phyloP scores from a whole-genome alignment of 2,888 invertebrate genomes.

The Carcina quercana region DNA sequence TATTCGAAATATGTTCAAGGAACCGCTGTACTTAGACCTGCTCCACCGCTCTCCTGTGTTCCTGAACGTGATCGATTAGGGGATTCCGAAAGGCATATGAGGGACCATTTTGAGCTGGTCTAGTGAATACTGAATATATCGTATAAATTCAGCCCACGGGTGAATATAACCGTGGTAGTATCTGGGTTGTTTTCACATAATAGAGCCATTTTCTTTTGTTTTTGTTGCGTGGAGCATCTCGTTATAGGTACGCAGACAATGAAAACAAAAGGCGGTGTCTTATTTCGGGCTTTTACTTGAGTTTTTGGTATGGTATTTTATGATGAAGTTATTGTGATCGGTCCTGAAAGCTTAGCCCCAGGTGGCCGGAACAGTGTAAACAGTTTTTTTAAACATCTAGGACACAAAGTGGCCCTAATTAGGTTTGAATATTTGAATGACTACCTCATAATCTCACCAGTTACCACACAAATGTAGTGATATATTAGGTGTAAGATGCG shows the following conservation, averaged over 20 bases:
- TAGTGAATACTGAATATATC: constrained; percentile 59
- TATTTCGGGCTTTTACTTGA: constrained; percentile 55
- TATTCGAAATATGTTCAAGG: constrained; percentile 66
- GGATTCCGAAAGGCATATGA: constrained; percentile 19
- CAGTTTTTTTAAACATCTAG: too few relatives aligned
- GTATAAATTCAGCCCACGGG: constrained; percentile 72
- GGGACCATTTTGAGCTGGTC: constrained; percentile 38
- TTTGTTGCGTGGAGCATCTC: constrained; percentile 62
- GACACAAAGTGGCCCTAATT: too few relatives aligned
- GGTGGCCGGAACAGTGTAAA: too few relatives aligned
- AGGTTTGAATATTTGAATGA: too few relatives aligned
- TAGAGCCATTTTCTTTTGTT: constrained; percentile 74
- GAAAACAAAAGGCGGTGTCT: constrained; percentile 68
- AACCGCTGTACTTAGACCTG: constrained; percentile 33
- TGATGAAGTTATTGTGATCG: too few relatives aligned
- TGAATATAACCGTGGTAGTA: constrained; percentile 68
- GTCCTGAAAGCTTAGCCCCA: too few relatives aligned
- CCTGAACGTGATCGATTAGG: constrained; percentile 1
- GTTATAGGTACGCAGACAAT: constrained; percentile 67
- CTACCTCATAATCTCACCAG: too few relatives aligned
- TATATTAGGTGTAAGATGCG: too few relatives aligned
- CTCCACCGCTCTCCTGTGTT: constrained; percentile 10
- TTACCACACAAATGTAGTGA: too few relatives aligned
- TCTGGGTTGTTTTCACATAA: constrained; percentile 73
- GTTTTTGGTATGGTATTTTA: constrained; percentile 41